Percentiles rank a stretch among this genome's conserved stretches.
Evolutionary conservation across 2,888 invertebrate genomes (phyloP).

Genomic region (Achlya flavicornis): DNA sequence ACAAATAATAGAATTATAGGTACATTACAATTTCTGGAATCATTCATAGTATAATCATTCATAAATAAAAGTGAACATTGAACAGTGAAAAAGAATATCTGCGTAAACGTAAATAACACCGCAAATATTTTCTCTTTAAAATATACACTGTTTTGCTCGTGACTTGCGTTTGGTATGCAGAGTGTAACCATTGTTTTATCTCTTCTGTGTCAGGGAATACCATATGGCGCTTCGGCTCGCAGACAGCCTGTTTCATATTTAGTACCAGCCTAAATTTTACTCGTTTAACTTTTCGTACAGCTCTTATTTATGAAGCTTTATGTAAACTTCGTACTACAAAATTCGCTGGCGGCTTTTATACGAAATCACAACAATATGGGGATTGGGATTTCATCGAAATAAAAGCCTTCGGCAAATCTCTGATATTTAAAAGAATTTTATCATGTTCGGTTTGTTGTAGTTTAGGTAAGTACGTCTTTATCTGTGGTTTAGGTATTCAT

Average conservation of each 20-base stretch:
- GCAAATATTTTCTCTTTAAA: slow-evolving; percentile 6
- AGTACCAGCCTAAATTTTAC: slow-evolving; percentile 3
- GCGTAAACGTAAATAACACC: slow-evolving; percentile 3
- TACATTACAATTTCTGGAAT: no score
- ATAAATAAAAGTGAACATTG: neutral
- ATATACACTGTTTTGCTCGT: slow-evolving; percentile 5
- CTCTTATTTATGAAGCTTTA: neutral
- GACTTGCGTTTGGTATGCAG: slow-evolving; percentile 32
- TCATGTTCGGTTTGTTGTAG: no score
- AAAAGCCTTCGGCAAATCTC: neutral
- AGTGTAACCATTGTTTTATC: slow-evolving; percentile 31
- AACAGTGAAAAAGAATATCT: neutral
- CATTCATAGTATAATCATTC: no score
- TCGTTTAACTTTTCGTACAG: neutral
- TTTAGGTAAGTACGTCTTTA: no score
- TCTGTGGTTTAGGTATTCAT: no score
- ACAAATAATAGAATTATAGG: no score
- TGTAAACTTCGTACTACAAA: neutral
- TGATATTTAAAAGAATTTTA: no score
- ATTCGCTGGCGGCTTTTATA: neutral
- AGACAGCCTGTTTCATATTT: slow-evolving; percentile 16
- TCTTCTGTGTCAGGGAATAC: slow-evolving; percentile 11
- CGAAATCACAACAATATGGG: neutral
- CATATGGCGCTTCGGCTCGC: slow-evolving; percentile 15
- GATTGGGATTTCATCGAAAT: neutral